phyloP scores from a whole-genome alignment of 2,113 vertebrate species.

The Elaphurus davidianus region DNA sequence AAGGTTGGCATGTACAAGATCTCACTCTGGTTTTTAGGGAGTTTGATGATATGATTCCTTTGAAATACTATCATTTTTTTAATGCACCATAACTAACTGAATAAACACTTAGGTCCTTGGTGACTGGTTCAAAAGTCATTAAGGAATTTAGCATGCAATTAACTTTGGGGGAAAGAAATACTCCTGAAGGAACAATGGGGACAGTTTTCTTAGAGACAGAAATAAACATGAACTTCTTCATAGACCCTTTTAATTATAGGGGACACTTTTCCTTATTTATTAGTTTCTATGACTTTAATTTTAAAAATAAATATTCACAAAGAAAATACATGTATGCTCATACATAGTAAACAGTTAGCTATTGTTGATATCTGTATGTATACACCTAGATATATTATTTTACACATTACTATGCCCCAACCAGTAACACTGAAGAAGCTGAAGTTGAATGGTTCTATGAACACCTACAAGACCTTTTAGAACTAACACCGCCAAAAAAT shows the following conservation, averaged over 20 bases:
- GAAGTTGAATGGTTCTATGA: too few species aligned
- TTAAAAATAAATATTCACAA: background rate
- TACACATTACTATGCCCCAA: too few species aligned
- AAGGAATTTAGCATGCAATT: background rate
- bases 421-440: too few species aligned
- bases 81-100: background rate
- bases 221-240: background rate
- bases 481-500: too few species aligned
- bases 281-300: background rate
- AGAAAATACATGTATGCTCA: background rate
- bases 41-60: background rate
- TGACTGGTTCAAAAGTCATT: background rate
- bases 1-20: background rate
- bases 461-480: too few species aligned
- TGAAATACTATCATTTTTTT: background rate
- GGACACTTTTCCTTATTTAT: background rate
- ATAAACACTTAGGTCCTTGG: background rate
- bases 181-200: background rate
- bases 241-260: background rate
- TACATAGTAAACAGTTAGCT: background rate
- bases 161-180: background rate
- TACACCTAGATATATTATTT: background rate
- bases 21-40: background rate
- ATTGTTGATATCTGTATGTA: background rate
- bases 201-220: background rate